Conservation (phyloP, 2,113 vertebrate species). For the Serinus canaria region DNA sequence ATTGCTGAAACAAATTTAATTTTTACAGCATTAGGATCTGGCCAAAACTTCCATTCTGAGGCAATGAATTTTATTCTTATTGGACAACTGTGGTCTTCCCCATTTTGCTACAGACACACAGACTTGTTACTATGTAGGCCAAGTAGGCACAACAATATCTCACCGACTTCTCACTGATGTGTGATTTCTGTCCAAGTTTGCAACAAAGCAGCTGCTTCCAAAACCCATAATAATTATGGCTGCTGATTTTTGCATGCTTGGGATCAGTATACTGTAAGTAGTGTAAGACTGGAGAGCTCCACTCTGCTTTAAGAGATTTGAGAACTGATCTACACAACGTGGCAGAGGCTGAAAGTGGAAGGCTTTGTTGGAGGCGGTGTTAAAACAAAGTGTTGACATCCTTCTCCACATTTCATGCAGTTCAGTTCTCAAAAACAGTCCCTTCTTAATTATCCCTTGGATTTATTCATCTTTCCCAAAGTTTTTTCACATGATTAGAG, state of each 20-base stretch:
- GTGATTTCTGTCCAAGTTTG: neutral
- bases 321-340: rapidly evolving
- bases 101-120: rapidly evolving
- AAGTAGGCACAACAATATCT: neutral
- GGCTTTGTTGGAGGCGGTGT: neutral
- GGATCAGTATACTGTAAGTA: neutral
- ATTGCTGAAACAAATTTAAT: slow-evolving; percentile 54
- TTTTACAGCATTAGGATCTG: slow-evolving; percentile 29
- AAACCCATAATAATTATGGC: neutral
- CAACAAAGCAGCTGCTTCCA: neutral
- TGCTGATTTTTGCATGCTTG: neutral
- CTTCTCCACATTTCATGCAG: neutral
- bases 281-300: neutral
- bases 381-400: neutral
- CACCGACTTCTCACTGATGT: neutral
- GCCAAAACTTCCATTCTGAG: neutral
- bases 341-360: neutral
- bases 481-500: neutral
- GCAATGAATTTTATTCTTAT: neutral
- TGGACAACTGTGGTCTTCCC: neutral
- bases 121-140: neutral
- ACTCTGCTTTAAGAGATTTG: neutral
- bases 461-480: neutral
- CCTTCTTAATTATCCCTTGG: neutral
- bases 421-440: neutral